Evolutionary conservation across 2,797 vertebrate genomes (phyloP).

Genomic region (Tympanoctomys barrerae): DNA sequence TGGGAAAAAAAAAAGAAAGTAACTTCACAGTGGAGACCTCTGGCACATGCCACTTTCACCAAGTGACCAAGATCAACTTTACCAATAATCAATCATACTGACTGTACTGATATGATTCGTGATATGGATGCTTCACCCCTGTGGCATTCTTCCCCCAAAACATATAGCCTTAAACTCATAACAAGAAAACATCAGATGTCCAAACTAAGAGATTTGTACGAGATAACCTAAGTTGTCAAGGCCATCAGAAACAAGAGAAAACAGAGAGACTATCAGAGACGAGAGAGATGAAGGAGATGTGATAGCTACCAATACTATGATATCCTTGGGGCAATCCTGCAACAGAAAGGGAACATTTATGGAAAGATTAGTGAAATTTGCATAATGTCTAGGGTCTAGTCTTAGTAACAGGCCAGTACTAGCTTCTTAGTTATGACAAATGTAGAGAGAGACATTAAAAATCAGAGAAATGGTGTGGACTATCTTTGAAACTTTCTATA

Average conservation of each 20-base stretch:
- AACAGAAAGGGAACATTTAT: not conserved
- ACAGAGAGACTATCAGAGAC: not conserved
- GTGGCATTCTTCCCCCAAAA: not conserved
- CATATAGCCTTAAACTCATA: not conserved
- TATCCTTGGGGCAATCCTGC: not conserved
- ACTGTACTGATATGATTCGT: not conserved
- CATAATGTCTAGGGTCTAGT: not conserved
- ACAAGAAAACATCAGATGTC: not conserved
- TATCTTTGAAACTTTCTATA: conserved; percentile 17
- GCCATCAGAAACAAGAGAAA: not conserved
- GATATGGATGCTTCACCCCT: not conserved
- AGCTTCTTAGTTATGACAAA: not conserved
- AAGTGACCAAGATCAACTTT: not conserved
- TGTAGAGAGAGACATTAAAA: not conserved
- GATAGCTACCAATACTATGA: not conserved
- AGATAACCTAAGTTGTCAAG: not conserved
- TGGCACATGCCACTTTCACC: not conserved
- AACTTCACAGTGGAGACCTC: not conserved
- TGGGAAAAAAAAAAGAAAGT: too few relatives aligned
- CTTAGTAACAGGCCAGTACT: not conserved
- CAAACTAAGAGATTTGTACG: not conserved
- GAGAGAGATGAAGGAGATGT: not conserved
- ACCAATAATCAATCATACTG: not conserved
- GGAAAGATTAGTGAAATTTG: not conserved
- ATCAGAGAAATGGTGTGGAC: not conserved